Base-by-base conservation (phyloP, 1,140 invertebrate genomes). In the Drosophila ficusphila region DNA sequence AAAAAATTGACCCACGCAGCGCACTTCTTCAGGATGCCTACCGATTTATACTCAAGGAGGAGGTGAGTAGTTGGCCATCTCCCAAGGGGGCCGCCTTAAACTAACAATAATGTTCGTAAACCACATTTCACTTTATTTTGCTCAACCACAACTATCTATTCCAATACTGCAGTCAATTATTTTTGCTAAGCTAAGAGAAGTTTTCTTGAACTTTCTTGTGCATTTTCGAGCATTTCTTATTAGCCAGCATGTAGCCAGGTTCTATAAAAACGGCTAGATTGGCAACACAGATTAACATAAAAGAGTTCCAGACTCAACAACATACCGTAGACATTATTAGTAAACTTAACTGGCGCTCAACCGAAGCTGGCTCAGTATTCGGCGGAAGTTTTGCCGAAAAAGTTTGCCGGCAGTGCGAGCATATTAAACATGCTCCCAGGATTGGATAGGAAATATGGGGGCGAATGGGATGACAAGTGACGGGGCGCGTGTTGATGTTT, bases 401-500 rank as follows among this genome's bases (percentile, higher is more conserved):
- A 77, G 73, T 88, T 81, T 75, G 76, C 73, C 54, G 69, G 71
- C 79, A 70, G 53, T 72, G 79, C 57, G 76, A 79, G 82, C 79
- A 83, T 83, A 83, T 83, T 85, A 83, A 83, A 83, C 76, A 83
- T 69, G 71, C 65, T 73, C 57, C 53, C 48, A 11, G 53, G 29
- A 31, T 41, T n/a, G 16, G 9, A 19, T n/a, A 6, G 6, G 4
- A 18, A 8, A 9, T 11, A 12, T 21, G 21, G 11, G n/a, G 23
- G 49, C n/a, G 12, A 34, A 14, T 29, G 46, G 62, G 64, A 67
- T 68, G 64, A 68, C 64, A 68, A 68, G 60, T 67, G 62, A 49
- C 51, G 60, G 44, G 67, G 83, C 67, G 77, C 68, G 82, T 88
- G 81, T 88, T 86, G 82, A 88, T 82, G 82, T 88, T 86, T 88